These are phyloP conservation scores for Lamellibrachia satsuma DNA, from an alignment of 2,888 invertebrate genomes.

Conservation along the genomic window DNA sequence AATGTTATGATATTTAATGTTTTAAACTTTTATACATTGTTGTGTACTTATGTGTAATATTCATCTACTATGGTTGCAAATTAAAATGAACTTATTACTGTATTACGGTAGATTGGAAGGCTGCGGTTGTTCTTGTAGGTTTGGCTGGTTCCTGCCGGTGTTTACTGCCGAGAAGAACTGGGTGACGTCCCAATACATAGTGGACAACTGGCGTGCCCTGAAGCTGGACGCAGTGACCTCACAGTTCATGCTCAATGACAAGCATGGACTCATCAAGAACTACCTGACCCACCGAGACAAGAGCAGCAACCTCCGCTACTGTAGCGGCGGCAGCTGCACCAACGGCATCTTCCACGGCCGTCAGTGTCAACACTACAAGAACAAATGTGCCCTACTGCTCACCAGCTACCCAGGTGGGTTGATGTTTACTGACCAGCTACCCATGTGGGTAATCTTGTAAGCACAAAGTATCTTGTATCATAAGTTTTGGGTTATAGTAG, in stretches of 20 bases:
- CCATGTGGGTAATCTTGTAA: not conserved
- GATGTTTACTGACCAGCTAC: not conserved
- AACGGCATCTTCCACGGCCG: not conserved
- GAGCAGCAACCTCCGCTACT: conserved; percentile 23
- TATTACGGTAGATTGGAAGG: no score
- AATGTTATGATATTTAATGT: no score
- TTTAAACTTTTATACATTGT: no score
- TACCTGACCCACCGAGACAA: conserved; percentile 24
- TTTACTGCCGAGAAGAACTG: conserved; percentile 55
- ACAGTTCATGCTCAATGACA: conserved; percentile 64
- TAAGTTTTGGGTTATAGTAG: no score
- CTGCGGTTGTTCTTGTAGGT: conserved; percentile 48
- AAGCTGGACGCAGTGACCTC: conserved; percentile 66
- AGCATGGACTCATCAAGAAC: conserved; percentile 26
- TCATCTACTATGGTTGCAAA: no score
- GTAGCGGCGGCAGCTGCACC: conserved; percentile 8
- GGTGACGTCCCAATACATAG: conserved; percentile 48
- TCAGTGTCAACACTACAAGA: conserved; percentile 23
- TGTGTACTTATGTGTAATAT: no score
- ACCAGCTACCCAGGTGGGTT: conserved; percentile 66
- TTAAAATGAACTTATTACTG: not conserved
- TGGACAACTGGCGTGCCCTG: conserved; percentile 73
- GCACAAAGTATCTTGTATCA: no score
- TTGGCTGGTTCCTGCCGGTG: conserved; percentile 65
- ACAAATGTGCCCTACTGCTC: conserved; percentile 66